phyloP scores from a whole-genome alignment of 2,888 invertebrate species.

The Omphaloscelis lunosa region DNA sequence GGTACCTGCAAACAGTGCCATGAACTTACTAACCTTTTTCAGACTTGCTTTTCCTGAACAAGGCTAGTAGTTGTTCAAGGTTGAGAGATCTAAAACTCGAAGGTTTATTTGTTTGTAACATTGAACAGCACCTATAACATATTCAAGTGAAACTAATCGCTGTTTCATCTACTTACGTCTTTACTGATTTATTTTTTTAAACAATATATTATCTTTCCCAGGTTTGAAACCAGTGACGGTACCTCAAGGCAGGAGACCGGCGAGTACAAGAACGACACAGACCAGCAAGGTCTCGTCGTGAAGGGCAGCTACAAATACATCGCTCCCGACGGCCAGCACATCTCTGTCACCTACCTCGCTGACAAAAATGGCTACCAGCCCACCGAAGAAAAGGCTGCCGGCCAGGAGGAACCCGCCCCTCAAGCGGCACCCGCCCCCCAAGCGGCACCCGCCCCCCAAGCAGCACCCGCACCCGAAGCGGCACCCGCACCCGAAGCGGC shows the following conservation, averaged over 20 bases:
- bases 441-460: background rate
- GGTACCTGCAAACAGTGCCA: background rate
- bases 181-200: background rate
- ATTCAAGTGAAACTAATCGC: background rate
- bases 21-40: background rate
- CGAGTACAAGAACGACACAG: slow-evolving; percentile 91
- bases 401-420: slow-evolving; percentile 52
- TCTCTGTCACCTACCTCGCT: slow-evolving; percentile 91
- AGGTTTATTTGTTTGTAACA: background rate
- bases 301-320: slow-evolving; percentile 92
- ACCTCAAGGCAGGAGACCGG: slow-evolving; percentile 92
- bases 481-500: slow-evolving; percentile 52
- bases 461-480: too few relatives aligned
- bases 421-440: slow-evolving; percentile 55
- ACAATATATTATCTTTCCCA: slow-evolving; percentile 62
- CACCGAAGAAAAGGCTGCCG: slow-evolving; percentile 76
- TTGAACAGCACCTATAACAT: background rate
- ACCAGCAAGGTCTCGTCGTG: slow-evolving; percentile 92
- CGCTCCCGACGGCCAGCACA: slow-evolving; percentile 92
- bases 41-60: background rate
- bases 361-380: slow-evolving; percentile 92
- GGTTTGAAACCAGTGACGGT: slow-evolving; percentile 93
- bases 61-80: background rate
- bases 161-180: background rate
- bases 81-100: background rate